A percentile compares a stretch with the other conserved stretches of the same genome.
phyloP scores from a whole-genome alignment of 2,113 vertebrate species.

The Pachycephala philippinensis region DNA sequence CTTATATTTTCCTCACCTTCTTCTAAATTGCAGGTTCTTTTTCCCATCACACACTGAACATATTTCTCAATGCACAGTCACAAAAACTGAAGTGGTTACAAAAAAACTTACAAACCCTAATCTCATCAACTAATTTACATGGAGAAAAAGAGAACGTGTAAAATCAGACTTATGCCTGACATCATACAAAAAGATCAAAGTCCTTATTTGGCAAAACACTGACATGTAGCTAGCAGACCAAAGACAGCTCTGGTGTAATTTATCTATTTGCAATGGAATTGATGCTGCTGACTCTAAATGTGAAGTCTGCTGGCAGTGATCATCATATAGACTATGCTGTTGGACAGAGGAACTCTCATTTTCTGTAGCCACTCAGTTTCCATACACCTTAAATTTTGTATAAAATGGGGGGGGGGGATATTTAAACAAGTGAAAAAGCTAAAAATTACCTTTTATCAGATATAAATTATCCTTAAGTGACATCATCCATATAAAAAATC shows the following conservation, averaged over 20 bases:
- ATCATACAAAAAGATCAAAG: background rate
- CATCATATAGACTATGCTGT: background rate
- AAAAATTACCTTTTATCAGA: slow-evolving; percentile 30
- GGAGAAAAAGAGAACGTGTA: background rate
- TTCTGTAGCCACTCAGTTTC: background rate
- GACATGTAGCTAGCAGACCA: slow-evolving; percentile 49
- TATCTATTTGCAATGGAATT: background rate
- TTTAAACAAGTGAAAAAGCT: slow-evolving; percentile 22
- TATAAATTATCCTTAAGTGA: slow-evolving; percentile 60
- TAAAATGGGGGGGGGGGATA: background rate
- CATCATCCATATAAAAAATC: background rate
- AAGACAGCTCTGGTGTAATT: slow-evolving; percentile 4
- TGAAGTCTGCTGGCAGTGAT: background rate
- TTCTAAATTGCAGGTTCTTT: background rate
- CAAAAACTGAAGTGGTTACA: background rate
- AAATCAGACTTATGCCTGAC: background rate
- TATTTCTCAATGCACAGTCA: background rate
- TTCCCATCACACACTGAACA: background rate
- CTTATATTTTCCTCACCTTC: background rate
- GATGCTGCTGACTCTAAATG: background rate
- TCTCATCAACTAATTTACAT: background rate
- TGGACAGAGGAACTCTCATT: background rate
- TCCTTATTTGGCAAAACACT: slow-evolving; percentile 45
- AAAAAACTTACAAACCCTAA: background rate
- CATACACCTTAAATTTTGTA: background rate